phyloP scores from a whole-genome alignment of 2,797 vertebrate genomes.

The Schizopygopsis malacanthus region DNA sequence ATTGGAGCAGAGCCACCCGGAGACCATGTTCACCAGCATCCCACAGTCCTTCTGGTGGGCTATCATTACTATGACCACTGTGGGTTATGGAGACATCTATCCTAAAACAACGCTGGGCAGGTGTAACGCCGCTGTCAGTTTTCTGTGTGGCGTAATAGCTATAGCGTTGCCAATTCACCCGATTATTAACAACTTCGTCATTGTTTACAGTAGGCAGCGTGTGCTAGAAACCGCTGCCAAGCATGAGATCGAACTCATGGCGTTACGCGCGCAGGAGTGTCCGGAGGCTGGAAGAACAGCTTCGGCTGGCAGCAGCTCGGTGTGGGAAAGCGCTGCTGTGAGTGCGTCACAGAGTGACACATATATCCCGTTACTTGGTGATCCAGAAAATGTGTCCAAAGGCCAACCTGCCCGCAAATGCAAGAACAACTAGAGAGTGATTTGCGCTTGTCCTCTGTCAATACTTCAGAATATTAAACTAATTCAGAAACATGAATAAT shows the following conservation, averaged over 20 bases:
- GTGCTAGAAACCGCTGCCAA: constrained; percentile 95
- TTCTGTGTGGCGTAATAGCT: constrained; percentile 95
- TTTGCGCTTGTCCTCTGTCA: not conserved
- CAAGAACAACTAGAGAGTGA: constrained; percentile 5
- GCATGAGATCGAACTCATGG: constrained; percentile 95
- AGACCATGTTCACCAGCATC: constrained; percentile 97
- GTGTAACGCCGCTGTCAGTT: constrained; percentile 96
- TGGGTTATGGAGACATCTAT: constrained; percentile 97
- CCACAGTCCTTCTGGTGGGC: constrained; percentile 99
- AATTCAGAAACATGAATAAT: not conserved
- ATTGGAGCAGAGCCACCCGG: constrained; percentile 94
- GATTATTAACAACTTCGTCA: constrained; percentile 98
- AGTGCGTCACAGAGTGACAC: constrained; percentile 84
- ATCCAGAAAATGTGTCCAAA: constrained; percentile 70
- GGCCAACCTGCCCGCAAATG: constrained; percentile 78
- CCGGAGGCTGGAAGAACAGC: constrained; percentile 51
- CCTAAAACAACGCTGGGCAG: constrained; percentile 96
- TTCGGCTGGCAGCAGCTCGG: constrained; percentile 54
- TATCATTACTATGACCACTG: constrained; percentile 98
- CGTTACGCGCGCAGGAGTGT: constrained; percentile 76
- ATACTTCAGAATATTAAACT: not conserved
- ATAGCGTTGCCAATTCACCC: constrained; percentile 97
- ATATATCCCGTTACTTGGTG: constrained; percentile 84
- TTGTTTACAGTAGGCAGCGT: constrained; percentile 97
- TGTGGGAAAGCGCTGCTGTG: constrained; percentile 63